Base-by-base conservation (phyloP, 2,113 vertebrate species). In the Spea multiplicata region DNA sequence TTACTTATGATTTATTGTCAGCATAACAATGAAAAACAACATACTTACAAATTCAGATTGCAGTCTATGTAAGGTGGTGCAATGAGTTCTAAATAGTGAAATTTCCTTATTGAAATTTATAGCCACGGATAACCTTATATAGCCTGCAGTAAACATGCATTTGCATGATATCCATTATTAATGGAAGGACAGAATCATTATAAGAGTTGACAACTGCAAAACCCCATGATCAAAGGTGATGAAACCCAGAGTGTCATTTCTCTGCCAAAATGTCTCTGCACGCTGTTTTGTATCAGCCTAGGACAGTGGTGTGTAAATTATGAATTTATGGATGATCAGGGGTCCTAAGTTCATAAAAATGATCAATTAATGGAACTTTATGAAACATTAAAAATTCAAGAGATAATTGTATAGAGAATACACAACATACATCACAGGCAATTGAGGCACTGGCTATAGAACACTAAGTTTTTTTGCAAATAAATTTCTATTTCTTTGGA, bases 141-240 rank as follows among this genome's bases (percentile, higher is more conserved):
- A 48, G 75, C 17, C 45, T 75, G 47, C 57, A 44, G 30, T 17
- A 72, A 66, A 66, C 12, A 30, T 79, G 45, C 30, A 53, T 66
- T 79, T 55, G 66, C 61, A 66, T 12, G 52, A 16, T 44, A 48
- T 69, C n/a, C 8, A 77, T 62, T 70, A 76, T 61, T 76, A 59
- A 47, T 44, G n/a, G 44, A 6, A 57, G 48, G 49, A 16, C 48
- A 47, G 5, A 48, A 14, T 8, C 13, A 8, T 71, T 52, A 59
- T 78, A 65, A 71, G 47, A 72, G 59, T 66, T 72, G 49, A 73
- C 61, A 73, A 73, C 70, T 44, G 5, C 49, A 73, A 65, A 73
- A 17, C 48, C 70, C 55, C 44, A 9, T 44, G 70, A 73, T 79
- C 77, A 79, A 79, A 79, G 71, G 77, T 73, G 77, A 79, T 67